Evolutionary conservation across 2,888 invertebrate species (phyloP).

Genomic region (Orchesella flavescens): DNA sequence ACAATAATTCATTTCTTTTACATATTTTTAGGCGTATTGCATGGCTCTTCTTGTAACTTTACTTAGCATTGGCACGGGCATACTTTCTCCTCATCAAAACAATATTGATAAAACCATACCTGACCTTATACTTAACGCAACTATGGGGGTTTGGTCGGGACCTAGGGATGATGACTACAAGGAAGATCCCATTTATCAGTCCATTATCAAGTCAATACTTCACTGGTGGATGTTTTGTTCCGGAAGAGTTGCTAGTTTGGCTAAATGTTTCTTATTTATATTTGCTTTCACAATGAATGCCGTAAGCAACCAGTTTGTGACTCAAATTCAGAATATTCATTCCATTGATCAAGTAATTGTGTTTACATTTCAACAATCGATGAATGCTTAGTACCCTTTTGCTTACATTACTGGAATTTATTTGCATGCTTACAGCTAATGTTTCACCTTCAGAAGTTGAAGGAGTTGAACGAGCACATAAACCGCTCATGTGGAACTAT

Average conservation of each 20-base stretch:
- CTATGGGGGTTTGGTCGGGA: neutral
- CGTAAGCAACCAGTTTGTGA: neutral
- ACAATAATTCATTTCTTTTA: too few relatives aligned
- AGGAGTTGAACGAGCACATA: neutral
- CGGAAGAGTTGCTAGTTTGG: neutral
- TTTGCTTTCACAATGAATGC: constrained; percentile 1
- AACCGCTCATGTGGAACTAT: neutral
- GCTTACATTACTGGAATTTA: too few relatives aligned
- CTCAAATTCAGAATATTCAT: neutral
- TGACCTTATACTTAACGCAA: too few relatives aligned
- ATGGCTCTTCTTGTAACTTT: too few relatives aligned
- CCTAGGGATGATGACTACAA: neutral
- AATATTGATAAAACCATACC: too few relatives aligned
- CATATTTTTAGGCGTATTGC: too few relatives aligned
- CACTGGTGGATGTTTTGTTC: too few relatives aligned
- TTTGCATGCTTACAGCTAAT: neutral
- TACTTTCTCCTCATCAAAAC: too few relatives aligned
- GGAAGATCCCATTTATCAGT: neutral
- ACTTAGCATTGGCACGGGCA: too few relatives aligned
- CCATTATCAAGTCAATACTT: too few relatives aligned
- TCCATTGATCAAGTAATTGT: constrained; percentile 16
- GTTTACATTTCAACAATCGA: neutral
- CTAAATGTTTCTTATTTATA: neutral
- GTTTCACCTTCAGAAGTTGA: neutral
- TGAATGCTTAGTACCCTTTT: too few relatives aligned